Conservation (phyloP, 2,888 invertebrate genomes). For the Drosophila rubida region DNA sequence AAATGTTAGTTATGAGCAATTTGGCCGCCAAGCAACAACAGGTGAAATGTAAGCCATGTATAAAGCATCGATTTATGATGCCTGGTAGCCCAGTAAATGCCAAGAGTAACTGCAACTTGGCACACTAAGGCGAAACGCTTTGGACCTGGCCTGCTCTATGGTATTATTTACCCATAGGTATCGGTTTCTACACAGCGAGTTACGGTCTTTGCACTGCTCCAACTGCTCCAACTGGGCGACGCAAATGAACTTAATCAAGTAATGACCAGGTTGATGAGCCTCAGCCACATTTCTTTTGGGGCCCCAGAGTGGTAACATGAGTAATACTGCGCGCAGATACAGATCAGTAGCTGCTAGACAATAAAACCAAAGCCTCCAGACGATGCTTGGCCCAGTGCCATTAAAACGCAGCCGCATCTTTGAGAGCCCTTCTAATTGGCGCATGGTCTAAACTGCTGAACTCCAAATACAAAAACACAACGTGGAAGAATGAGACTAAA, state of each 20-base stretch:
- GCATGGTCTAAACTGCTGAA: constrained; percentile 41
- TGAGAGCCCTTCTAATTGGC: constrained; percentile 70
- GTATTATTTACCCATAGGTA: constrained; percentile 54
- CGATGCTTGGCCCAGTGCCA: constrained; percentile 59
- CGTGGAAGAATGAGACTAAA: background rate
- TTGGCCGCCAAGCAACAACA: constrained; percentile 31
- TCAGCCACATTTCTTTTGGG: constrained; percentile 62
- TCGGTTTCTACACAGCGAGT: constrained; percentile 56
- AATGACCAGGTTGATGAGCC: constrained; percentile 74
- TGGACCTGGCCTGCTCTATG: constrained; percentile 18
- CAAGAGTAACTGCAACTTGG: constrained; percentile 57
- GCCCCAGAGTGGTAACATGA: constrained; percentile 61
- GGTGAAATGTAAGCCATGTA: constrained; percentile 65
- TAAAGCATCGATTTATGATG: constrained; percentile 55
- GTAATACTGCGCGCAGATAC: constrained; percentile 58
- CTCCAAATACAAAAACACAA: constrained; percentile 16
- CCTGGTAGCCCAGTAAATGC: constrained; percentile 43
- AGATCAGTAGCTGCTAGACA: constrained; percentile 75
- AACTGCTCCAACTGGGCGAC: constrained; percentile 36
- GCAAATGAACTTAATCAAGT: constrained; percentile 77
- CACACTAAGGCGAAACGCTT: constrained; percentile 36
- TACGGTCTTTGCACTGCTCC: constrained; percentile 32
- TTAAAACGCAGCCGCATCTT: constrained; percentile 54
- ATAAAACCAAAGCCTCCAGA: constrained; percentile 63
- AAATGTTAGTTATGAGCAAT: constrained; percentile 58